Conservation (phyloP, 2,113 vertebrate species). For the Choloepus hoffmanni region DNA sequence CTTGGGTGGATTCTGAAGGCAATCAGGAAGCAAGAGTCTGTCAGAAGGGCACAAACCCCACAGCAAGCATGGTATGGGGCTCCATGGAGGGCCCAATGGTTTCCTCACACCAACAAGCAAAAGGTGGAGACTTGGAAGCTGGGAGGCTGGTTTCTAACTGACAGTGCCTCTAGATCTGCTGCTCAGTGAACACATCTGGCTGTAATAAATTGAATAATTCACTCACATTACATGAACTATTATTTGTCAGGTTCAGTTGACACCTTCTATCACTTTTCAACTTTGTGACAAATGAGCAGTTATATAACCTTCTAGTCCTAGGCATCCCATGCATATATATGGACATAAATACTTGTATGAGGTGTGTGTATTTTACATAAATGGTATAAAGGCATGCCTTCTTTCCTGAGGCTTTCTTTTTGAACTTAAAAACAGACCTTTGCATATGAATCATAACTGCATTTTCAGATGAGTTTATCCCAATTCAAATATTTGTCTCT, state of each 20-base stretch:
- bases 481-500: not conserved
- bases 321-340: rapidly evolving
- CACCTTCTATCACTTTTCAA: not conserved
- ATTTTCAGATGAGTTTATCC: no score
- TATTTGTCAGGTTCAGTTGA: no score
- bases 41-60: not conserved
- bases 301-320: rapidly evolving
- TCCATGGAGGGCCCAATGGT: not conserved
- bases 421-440: not conserved
- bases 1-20: not conserved
- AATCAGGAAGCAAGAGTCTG: not conserved
- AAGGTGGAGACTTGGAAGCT: not conserved
- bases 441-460: not conserved
- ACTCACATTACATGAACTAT: no score
- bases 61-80: not conserved
- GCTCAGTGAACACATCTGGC: not conserved
- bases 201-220: not conserved
- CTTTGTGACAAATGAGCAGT: not conserved
- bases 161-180: not conserved
- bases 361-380: no score
- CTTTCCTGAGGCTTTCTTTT: not conserved
- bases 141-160: not conserved
- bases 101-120: not conserved
- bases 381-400: rapidly evolving
- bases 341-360: no score